A percentile compares a stretch with the other conserved stretches of the same genome.
These are phyloP conservation scores for Saimiri boliviensis DNA, from an alignment of 2,113 vertebrate species.

Conservation along the genomic window DNA sequence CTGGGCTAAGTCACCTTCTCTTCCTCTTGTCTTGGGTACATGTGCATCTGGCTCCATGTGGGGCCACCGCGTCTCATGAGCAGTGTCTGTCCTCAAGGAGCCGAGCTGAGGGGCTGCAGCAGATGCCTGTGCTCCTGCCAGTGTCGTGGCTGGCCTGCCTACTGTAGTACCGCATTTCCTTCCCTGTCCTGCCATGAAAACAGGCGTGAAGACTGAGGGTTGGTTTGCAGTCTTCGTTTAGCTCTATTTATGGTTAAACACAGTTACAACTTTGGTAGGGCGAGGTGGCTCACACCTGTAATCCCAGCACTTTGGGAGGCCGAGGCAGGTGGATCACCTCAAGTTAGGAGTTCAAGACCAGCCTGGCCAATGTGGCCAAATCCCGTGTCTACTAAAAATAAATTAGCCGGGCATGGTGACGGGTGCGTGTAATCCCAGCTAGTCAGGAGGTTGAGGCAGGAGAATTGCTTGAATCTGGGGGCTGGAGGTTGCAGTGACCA, in stretches of 20 bases:
- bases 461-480: too few species aligned
- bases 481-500: too few species aligned
- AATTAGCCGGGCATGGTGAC: too few species aligned
- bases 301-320: too few species aligned
- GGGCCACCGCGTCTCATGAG: background rate
- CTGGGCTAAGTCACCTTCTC: background rate
- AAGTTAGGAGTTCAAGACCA: too few species aligned
- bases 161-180: background rate
- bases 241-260: background rate
- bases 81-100: background rate
- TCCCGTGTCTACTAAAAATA: too few species aligned
- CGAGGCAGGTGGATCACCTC: too few species aligned
- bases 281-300: too few species aligned
- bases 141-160: background rate
- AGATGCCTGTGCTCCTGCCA: rapidly evolving
- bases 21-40: background rate
- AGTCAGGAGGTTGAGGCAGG: too few species aligned
- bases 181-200: background rate
- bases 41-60: rapidly evolving
- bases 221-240: background rate
- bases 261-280: background rate
- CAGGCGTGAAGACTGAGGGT: background rate
- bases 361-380: too few species aligned
- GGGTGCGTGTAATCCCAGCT: too few species aligned
- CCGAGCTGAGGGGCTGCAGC: background rate